These are phyloP conservation scores for Talpa occidentalis DNA, from an alignment of 2,113 vertebrate species.

Conservation along the genomic window DNA sequence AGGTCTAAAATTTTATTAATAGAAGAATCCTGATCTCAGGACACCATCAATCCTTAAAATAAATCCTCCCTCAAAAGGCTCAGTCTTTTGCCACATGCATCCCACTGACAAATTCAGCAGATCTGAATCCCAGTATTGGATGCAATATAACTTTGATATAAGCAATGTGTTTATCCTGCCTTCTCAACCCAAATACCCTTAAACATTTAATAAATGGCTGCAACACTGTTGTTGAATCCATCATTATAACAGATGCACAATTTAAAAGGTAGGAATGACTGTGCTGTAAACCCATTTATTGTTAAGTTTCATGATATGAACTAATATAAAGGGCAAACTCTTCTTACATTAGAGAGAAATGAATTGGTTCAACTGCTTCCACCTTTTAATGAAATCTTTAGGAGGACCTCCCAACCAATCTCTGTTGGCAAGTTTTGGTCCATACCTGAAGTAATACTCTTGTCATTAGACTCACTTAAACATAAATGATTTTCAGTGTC, in stretches of 20 bases:
- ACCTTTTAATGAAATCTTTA: background rate
- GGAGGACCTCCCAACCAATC: background rate
- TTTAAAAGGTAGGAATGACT: background rate
- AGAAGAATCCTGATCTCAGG: background rate
- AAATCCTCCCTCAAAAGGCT: background rate
- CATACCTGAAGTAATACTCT: slow-evolving; percentile 61
- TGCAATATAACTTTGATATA: background rate
- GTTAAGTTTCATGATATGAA: background rate
- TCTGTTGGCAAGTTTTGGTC: slow-evolving; percentile 53
- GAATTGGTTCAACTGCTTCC: slow-evolving; percentile 14
- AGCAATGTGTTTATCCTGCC: background rate
- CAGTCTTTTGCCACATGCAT: background rate
- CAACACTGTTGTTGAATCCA: background rate
- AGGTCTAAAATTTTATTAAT: slow-evolving; percentile 14
- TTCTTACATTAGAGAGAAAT: background rate
- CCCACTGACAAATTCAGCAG: background rate
- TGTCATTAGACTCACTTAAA: slow-evolving; percentile 54
- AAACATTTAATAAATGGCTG: background rate
- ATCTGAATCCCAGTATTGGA: background rate
- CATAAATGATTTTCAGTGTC: slow-evolving; percentile 51
- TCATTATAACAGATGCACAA: background rate
- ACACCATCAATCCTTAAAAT: background rate
- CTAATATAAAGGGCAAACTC: slow-evolving; percentile 25
- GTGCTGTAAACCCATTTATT: background rate
- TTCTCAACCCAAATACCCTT: background rate